Conservation (phyloP, 2,888 invertebrate species). For the Tipula lateralis region DNA sequence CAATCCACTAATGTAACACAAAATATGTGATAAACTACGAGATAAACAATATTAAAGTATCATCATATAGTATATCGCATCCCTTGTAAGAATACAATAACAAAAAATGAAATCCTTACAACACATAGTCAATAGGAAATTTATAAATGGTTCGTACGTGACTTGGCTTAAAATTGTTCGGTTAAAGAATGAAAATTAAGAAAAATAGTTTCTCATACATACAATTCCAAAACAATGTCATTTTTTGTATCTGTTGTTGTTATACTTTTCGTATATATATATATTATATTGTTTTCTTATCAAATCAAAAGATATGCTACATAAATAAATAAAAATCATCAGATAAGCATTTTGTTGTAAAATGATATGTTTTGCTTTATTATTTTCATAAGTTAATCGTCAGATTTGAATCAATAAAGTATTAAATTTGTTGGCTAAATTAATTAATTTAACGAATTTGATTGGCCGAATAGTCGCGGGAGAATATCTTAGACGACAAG, state of each 20-base stretch:
- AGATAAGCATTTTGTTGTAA: not conserved
- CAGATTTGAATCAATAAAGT: not conserved
- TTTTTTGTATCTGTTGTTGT: not conserved
- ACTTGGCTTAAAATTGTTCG: slow-evolving; percentile 12
- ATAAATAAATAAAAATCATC: not conserved
- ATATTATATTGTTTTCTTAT: not conserved
- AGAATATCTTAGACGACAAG: not conserved
- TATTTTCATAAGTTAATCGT: not conserved
- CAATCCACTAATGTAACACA: not conserved
- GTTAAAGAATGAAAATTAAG: slow-evolving; percentile 24
- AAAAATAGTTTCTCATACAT: not conserved
- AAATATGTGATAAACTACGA: slow-evolving; percentile 5
- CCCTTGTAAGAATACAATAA: not conserved
- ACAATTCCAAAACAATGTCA: not conserved
- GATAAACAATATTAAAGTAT: slow-evolving; percentile 24
- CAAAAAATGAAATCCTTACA: not conserved
- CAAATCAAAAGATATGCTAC: not conserved
- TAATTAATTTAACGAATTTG: not conserved
- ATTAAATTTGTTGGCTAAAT: not conserved
- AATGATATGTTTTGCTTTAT: not conserved
- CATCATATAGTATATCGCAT: not conserved
- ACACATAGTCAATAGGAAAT: slow-evolving; percentile 9
- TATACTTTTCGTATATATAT: no score
- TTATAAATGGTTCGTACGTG: slow-evolving; percentile 28
- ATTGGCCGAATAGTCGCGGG: not conserved